Percentiles rank a stretch among this genome's conserved stretches.
These are phyloP conservation scores for Entomyzon cyanotis DNA, from an alignment of 2,113 vertebrate genomes.

Conservation along the genomic window DNA sequence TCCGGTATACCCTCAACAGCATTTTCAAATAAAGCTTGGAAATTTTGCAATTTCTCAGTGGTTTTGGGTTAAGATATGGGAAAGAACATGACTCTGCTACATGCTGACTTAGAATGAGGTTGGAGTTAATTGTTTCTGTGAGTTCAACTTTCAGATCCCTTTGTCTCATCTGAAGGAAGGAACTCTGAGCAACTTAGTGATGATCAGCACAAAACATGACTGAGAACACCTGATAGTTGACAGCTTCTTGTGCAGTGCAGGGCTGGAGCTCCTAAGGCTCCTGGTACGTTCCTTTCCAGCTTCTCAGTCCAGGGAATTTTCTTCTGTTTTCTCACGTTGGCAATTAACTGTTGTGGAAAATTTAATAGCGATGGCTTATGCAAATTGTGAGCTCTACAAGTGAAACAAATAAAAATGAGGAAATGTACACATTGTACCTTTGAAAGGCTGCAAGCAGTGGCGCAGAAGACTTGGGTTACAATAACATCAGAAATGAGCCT, in stretches of 20 bases:
- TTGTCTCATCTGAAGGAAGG: background rate
- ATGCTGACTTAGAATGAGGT: background rate
- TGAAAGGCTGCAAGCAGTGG: conserved; percentile 75
- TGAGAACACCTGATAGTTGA: background rate
- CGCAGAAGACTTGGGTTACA: conserved; percentile 79
- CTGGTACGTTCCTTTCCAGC: background rate
- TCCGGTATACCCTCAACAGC: fast-evolving
- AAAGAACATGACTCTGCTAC: background rate
- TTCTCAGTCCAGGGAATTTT: background rate
- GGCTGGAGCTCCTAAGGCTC: background rate
- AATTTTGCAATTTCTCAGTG: background rate
- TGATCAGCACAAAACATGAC: background rate
- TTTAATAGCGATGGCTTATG: conserved; percentile 70
- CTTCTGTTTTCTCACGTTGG: conserved; percentile 1
- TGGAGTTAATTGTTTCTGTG: background rate
- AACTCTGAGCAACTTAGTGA: background rate
- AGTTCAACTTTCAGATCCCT: background rate
- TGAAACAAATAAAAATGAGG: conserved; percentile 75
- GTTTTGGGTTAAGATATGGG: background rate
- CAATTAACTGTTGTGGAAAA: conserved; percentile 35
- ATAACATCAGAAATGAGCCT: conserved; percentile 83
- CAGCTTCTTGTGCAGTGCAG: background rate
- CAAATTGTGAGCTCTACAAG: conserved; percentile 68
- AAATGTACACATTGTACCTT: conserved; percentile 76
- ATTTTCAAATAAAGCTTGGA: background rate